Base-by-base conservation (phyloP, 2,888 invertebrate genomes). In the Merodon equestris region DNA sequence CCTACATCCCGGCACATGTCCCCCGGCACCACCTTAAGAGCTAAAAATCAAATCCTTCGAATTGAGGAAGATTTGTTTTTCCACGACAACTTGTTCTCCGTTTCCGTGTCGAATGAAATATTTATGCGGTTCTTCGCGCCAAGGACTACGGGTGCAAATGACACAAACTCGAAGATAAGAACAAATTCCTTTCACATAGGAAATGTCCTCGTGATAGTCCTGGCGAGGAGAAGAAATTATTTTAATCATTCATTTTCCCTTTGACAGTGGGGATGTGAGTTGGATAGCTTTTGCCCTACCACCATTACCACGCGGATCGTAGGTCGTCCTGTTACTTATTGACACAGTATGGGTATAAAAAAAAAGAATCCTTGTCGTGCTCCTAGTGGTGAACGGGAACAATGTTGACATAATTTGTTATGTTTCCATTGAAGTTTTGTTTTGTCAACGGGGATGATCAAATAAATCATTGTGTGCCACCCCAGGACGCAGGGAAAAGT, bases 401-500 rank as follows among this genome's bases (percentile, higher is more conserved):
- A 72, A 72, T 72, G 38, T 19, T 38, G 1, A 45, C 51, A 72
- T 72, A 72, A 72, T 72, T 72, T 72, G 53, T 51, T 51, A 4
- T 51, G 51, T 50, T 54, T 18, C 27, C 40, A 44, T 44, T 40
- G 14, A 7, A 19, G 58, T 44, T 58, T 44, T 58, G 50, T 58
- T 58, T 67, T 51, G 67, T 67, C 48, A 51, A 50, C 50, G 50
- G 50, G 27, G 48, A 40, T 57, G 18, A 40, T 56, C 47, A 56
- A 34, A 27, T 66, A 56, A 66, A 56, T 48, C 15, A 36, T 57
- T 57, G 34, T 68, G 13, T 47, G 4, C 45, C 10, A 9, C 38
- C 15, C 10, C 10, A 15, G 10, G 47, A 15, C 17, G 27, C 7
- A 2, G n/a, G n/a, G n/a, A n/a, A n/a, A n/a, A 27, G 27, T 7